phyloP scores from a whole-genome alignment of 2,888 invertebrate species.

The Diplolepis rosae region DNA sequence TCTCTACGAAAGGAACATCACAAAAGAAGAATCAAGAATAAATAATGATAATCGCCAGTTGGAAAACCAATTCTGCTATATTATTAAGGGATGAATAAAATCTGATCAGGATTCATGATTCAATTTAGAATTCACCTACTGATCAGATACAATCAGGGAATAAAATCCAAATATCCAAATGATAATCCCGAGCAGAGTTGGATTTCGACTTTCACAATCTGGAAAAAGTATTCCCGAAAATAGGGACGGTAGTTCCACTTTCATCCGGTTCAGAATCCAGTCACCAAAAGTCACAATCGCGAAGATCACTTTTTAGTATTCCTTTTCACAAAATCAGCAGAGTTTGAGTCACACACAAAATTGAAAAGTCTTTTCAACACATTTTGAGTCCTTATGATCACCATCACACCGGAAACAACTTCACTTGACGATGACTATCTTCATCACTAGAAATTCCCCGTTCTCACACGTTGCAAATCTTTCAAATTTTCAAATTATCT shows the following conservation, averaged over 20 bases:
- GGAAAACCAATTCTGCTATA: not conserved
- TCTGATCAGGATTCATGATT: not conserved
- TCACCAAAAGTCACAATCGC: constrained; percentile 18
- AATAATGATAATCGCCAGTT: not conserved
- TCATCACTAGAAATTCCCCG: not conserved
- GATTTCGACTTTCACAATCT: not conserved
- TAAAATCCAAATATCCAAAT: not conserved
- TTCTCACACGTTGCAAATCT: constrained; percentile 16
- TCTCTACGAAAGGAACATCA: not conserved
- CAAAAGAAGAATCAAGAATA: not conserved
- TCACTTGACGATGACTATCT: not conserved
- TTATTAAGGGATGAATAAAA: not conserved
- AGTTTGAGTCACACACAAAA: constrained; percentile 20
- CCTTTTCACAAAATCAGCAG: constrained; percentile 12
- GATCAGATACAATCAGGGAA: not conserved
- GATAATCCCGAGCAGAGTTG: not conserved
- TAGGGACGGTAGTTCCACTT: not conserved
- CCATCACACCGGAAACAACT: constrained; percentile 10
- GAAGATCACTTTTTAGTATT: constrained; percentile 21
- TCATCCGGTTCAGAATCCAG: constrained; percentile 4
- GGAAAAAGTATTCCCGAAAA: not conserved
- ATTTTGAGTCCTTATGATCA: not conserved
- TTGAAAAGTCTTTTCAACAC: not conserved
- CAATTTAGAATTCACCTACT: too few relatives aligned
- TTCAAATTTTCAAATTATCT: not conserved